Evolutionary conservation across 35 echinoderm and acorn worm genomes (phyloP), one percentile per base, ranked within the genome.

Genomic region (Lytechinus variegatus): DNA sequence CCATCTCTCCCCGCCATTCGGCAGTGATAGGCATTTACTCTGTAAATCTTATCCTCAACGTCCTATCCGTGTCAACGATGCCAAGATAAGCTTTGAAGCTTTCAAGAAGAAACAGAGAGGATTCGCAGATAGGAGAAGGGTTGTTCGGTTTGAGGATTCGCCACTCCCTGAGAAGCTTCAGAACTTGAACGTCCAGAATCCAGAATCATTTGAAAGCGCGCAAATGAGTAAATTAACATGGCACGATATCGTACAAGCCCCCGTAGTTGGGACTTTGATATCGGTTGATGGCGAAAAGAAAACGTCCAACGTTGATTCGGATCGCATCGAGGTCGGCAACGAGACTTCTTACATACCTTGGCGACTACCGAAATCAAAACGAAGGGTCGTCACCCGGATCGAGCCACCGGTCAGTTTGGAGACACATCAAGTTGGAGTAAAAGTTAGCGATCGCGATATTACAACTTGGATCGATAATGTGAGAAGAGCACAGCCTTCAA

Each of bases 181-280:
- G 27, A 21, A 57, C 57, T 93, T 27, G 53, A 27, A 93, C 9
- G 52, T 93, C 11, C 29, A 13, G 7, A 93, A 57, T 24, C 92
- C 52, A 19, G n/a, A 54, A 28, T 54, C 13, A 10, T 44, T 28
- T 53, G 54, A 54, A 27, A 57, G 11, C n/a, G 55, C 27, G 53
- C n/a, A 93, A 13, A 93, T 93, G 92, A 13, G 54, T 57, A 93
- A 93, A 54, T 19, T 93, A 10, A 93, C 92, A 44, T 93, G 92
- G 92, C 92, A 54, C 27, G 92, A 93, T 57, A 93, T 93, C 92
- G 54, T 93, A 13, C 54, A 93, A 55, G 92, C 92, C 11, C 92
- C 29, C 14, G 54, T 57, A 3, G 55, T 54, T 11, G 27, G 55
- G 6, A 93, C 92, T 12, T 44, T 33, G 3, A 44, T 90, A n/a